Conservation (phyloP, 2,888 invertebrate genomes). For the Priocnemis perturbator region DNA sequence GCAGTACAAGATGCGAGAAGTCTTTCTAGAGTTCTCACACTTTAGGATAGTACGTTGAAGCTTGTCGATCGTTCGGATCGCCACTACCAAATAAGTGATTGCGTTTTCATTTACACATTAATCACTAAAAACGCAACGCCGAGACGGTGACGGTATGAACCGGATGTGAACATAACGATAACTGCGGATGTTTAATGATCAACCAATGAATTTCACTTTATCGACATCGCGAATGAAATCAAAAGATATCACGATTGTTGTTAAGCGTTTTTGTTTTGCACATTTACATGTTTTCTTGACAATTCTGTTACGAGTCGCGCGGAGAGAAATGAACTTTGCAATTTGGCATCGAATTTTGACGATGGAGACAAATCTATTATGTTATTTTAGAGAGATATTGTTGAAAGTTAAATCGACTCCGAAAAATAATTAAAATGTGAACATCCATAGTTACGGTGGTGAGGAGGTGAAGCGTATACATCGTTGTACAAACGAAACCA, state of each 20-base stretch:
- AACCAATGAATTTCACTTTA: too few relatives aligned
- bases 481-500: constrained; percentile 53
- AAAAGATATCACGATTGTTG: too few relatives aligned
- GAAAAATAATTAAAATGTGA: not conserved
- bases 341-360: too few relatives aligned
- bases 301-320: too few relatives aligned
- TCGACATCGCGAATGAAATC: too few relatives aligned
- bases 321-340: too few relatives aligned
- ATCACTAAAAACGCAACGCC: constrained; percentile 35
- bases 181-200: constrained; percentile 55
- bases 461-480: constrained; percentile 15
- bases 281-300: not conserved
- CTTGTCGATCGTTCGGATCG: constrained; percentile 42
- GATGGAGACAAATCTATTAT: too few relatives aligned
- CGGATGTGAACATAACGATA: constrained; percentile 37
- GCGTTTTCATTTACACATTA: constrained; percentile 41
- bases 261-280: constrained; percentile 18
- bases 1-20: constrained; percentile 50
- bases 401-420: too few relatives aligned
- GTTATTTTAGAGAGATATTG: too few relatives aligned
- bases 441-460: constrained; percentile 53
- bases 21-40: constrained; percentile 47
- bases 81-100: constrained; percentile 49
- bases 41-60: constrained; percentile 47
- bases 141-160: constrained; percentile 35